Evolutionary conservation across 2,888 invertebrate genomes (phyloP).

Genomic region (Melanophora roralis): DNA sequence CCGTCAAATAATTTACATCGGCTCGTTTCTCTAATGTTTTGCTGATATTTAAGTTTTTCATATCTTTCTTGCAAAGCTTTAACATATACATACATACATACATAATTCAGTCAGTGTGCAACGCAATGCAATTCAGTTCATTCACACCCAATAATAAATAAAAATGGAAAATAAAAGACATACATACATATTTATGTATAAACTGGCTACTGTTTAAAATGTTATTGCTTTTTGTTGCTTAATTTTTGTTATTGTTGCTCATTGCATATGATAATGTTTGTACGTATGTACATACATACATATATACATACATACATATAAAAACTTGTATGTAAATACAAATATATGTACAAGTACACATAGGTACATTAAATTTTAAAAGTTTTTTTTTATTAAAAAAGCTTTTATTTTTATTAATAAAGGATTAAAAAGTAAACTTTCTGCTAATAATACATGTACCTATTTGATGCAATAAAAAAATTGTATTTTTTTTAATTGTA

Average conservation of each 20-base stretch:
- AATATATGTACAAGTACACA: too few relatives aligned
- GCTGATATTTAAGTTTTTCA: conserved; percentile 41
- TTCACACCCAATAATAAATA: conserved; percentile 56
- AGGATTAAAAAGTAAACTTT: too few relatives aligned
- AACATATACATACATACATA: conserved; percentile 44
- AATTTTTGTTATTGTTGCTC: conserved; percentile 44
- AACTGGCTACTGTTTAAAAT: conserved; percentile 50
- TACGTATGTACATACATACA: background rate
- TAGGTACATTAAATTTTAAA: too few relatives aligned
- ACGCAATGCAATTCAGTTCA: conserved; percentile 52
- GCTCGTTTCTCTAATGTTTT: background rate
- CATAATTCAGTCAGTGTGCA: conserved; percentile 50
- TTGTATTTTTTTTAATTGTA: too few relatives aligned
- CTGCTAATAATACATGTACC: too few relatives aligned
- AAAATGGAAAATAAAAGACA: conserved; percentile 28
- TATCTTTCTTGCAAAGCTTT: conserved; percentile 51
- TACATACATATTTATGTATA: too few relatives aligned
- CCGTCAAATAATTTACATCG: too few relatives aligned
- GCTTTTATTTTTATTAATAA: too few relatives aligned
- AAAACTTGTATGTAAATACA: background rate
- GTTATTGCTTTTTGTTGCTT: conserved; percentile 45
- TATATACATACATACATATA: background rate
- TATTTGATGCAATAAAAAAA: too few relatives aligned
- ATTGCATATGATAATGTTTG: conserved; percentile 23
- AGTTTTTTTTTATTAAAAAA: too few relatives aligned